These are phyloP conservation scores for Scaptomyza graminum DNA, from an alignment of 1,140 invertebrate species.

Conservation along the genomic window DNA sequence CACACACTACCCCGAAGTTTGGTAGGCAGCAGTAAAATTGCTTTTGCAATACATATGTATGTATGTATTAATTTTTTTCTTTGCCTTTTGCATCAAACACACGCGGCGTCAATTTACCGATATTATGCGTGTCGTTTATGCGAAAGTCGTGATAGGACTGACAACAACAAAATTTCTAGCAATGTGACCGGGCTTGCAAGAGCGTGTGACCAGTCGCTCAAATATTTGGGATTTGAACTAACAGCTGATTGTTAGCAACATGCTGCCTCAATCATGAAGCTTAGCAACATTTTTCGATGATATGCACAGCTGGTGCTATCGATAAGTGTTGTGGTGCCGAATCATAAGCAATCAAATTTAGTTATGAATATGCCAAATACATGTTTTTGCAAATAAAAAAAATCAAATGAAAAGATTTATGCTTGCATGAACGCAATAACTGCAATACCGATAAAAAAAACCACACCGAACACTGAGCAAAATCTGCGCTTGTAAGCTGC, in stretches of 20 bases:
- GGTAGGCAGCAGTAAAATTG: constrained; percentile 30
- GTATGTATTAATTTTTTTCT: constrained; percentile 42
- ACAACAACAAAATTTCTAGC: constrained; percentile 40
- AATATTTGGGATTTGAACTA: constrained; percentile 25
- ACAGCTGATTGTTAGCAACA: constrained; percentile 39
- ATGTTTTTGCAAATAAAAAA: too few species aligned
- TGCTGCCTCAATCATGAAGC: constrained; percentile 3
- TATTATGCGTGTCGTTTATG: constrained; percentile 50
- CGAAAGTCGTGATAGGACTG: constrained; percentile 55
- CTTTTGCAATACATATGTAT: constrained; percentile 42
- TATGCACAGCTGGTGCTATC: not conserved
- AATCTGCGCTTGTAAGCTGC: not conserved
- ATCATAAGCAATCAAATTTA: too few species aligned
- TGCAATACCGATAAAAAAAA: too few species aligned
- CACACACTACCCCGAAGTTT: constrained; percentile 39
- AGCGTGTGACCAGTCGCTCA: constrained; percentile 12
- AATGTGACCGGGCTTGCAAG: constrained; percentile 24
- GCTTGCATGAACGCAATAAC: too few species aligned
- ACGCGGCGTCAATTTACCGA: constrained; percentile 50
- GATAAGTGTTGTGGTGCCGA: not conserved
- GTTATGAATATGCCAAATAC: too few species aligned
- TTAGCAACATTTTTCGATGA: not conserved
- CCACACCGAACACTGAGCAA: not conserved
- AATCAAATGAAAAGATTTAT: too few species aligned
- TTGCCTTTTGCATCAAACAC: constrained; percentile 49